Evolutionary conservation across 2,113 vertebrate species (phyloP), one percentile per base, ranked within the genome.

Genomic region (Phoenicopterus ruber): DNA sequence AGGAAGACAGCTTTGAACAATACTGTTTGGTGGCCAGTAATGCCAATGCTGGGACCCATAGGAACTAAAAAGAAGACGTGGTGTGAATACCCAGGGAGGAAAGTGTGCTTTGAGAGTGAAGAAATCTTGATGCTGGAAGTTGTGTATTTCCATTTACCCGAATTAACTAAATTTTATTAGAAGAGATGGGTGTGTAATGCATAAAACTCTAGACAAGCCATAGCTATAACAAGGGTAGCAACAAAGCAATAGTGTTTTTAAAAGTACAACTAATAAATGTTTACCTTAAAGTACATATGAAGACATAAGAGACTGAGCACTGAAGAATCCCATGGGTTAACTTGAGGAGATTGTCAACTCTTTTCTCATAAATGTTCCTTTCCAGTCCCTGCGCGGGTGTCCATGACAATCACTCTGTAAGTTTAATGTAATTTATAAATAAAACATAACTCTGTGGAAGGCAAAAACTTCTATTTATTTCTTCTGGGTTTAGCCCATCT

Each of bases 391-490:
- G 91, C 18, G 78, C 78, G 93, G 95, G 93, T 96, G 95, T 97
- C 96, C 93, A 22, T 97, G 96, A 95, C 96, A 97, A 97, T 97
- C 95, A 94, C 65, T 95, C 88, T 85, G 44, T 89, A 97, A 94
- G 57, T 96, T 96, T 95, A 95, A 94, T 93, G 86, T 97, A 94
- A 80, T 95, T 90, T 97, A 97, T 97, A 97, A 96, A 97, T 97
- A 97, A 97, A 97, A 95, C 95, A 95, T 96, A 95, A 80, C 86
- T 95, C 96, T 40, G 58, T 38, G 86, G 86, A 97, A 93, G 78
- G 91, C 94, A 96, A 65, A 94, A 95, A 82, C 17, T 94, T 95
- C 92, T 95, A 91, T 96, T 88, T 96, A 84, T 97, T 96, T 95
- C 93, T 94, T 95, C 93, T 93, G 78, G 38, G 81, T 49, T 96